Evolutionary conservation across 2,113 vertebrate genomes (phyloP).

Genomic region (Barbus barbus): DNA sequence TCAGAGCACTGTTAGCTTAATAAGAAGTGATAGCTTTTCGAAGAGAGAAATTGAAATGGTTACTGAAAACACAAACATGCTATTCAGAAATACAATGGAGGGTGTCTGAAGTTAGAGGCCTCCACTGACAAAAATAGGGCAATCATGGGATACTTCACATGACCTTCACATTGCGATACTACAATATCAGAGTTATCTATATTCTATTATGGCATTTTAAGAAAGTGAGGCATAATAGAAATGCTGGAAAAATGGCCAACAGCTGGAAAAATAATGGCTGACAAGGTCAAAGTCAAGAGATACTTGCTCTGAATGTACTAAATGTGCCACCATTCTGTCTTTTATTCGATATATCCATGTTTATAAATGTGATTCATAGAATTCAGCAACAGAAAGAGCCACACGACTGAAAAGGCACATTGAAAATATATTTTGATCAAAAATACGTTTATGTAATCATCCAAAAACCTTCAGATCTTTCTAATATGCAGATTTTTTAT

Average conservation of each 20-base stretch:
- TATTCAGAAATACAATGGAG: neutral
- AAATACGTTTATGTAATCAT: too few relatives aligned
- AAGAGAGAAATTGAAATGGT: neutral
- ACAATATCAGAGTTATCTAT: neutral
- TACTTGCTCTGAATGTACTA: neutral
- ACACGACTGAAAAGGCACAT: neutral
- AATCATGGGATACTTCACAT: neutral
- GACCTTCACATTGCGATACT: too few relatives aligned
- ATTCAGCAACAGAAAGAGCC: neutral
- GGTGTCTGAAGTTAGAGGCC: neutral
- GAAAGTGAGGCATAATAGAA: neutral
- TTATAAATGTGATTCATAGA: neutral
- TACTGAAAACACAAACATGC: neutral
- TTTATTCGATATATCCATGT: neutral
- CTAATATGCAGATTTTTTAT: too few relatives aligned
- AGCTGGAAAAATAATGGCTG: neutral
- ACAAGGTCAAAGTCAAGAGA: neutral
- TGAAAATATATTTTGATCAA: too few relatives aligned
- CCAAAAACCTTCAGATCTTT: too few relatives aligned
- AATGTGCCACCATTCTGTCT: neutral
- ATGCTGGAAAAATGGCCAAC: neutral
- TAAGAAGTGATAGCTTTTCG: constrained; percentile 42
- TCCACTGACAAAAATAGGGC: neutral
- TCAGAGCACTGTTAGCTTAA: constrained; percentile 52
- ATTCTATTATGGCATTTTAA: neutral